Conservation (phyloP, 1,140 invertebrate genomes). For the Pogonognathellus flavescens region DNA sequence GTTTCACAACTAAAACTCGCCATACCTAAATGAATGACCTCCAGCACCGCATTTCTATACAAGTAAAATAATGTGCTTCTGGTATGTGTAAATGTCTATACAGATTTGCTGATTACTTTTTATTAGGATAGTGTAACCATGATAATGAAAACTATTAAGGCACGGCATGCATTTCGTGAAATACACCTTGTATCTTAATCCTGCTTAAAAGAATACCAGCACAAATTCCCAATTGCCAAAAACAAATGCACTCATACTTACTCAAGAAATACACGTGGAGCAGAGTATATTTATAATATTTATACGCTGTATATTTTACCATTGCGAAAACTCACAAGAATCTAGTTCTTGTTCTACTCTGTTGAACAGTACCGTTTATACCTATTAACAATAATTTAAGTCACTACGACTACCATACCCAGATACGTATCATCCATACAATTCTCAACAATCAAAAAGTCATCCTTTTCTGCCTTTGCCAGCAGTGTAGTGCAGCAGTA, state of each 20-base stretch:
- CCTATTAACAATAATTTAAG: background rate
- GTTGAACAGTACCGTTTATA: conserved; percentile 17
- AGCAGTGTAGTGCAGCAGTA: background rate
- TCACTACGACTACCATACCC: background rate
- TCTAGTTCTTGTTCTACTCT: conserved; percentile 1
- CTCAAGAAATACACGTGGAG: background rate
- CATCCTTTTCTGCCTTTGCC: background rate
- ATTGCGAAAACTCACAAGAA: background rate
- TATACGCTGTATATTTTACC: background rate
- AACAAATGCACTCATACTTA: background rate
- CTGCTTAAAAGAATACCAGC: background rate
- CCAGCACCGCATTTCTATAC: background rate
- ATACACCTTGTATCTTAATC: too few species aligned
- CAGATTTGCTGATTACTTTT: too few species aligned
- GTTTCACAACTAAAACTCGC: background rate
- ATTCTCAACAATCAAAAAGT: background rate
- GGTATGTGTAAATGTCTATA: background rate
- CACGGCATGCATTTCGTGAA: too few species aligned
- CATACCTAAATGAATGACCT: background rate
- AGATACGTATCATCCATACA: background rate
- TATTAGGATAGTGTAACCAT: too few species aligned
- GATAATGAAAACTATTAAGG: too few species aligned
- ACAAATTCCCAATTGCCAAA: background rate
- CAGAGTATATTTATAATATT: background rate
- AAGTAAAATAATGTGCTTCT: background rate